A percentile compares a stretch with the other conserved stretches of the same genome.
Evolutionary conservation across 2,888 invertebrate species (phyloP).

Genomic region (Tridacna gigas): DNA sequence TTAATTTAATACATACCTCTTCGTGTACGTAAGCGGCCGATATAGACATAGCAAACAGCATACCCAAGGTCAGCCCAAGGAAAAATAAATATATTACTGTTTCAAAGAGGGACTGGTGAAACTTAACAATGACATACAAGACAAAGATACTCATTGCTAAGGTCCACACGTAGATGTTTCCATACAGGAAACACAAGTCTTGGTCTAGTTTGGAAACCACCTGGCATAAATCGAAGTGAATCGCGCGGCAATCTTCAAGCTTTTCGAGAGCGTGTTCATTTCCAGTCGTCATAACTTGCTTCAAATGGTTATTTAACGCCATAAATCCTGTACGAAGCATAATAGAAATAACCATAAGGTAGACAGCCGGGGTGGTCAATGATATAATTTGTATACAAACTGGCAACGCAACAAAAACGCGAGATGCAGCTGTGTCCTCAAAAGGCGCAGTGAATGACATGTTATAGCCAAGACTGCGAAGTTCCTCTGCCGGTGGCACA

Average conservation of each 20-base stretch:
- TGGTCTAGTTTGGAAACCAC: slow-evolving; percentile 5
- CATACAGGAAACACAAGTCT: slow-evolving; percentile 14
- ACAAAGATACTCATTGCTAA: slow-evolving; percentile 10
- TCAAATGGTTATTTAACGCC: neutral
- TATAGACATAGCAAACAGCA: slow-evolving; percentile 16
- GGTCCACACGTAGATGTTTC: slow-evolving; percentile 12
- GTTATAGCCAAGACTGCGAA: neutral
- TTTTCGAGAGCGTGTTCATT: neutral
- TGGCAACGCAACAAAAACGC: neutral
- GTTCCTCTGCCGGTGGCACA: neutral
- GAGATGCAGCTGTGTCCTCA: neutral
- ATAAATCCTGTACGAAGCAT: slow-evolving; percentile 15
- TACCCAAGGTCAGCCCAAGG: neutral
- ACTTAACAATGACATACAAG: neutral
- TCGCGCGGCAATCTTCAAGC: neutral
- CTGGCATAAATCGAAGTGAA: slow-evolving; percentile 10
- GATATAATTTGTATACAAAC: slow-evolving; percentile 5
- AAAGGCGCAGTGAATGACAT: slow-evolving; percentile 3
- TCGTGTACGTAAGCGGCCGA: slow-evolving; percentile 11
- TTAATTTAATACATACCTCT: neutral
- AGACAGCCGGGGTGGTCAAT: slow-evolving; percentile 1
- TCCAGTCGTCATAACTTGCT: neutral
- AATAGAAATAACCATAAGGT: slow-evolving; percentile 1
- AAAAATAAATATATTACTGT: neutral
- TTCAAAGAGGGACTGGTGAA: neutral